Conservation (phyloP, 2,113 vertebrate species). For the Oxygymnocypris stewartii region DNA sequence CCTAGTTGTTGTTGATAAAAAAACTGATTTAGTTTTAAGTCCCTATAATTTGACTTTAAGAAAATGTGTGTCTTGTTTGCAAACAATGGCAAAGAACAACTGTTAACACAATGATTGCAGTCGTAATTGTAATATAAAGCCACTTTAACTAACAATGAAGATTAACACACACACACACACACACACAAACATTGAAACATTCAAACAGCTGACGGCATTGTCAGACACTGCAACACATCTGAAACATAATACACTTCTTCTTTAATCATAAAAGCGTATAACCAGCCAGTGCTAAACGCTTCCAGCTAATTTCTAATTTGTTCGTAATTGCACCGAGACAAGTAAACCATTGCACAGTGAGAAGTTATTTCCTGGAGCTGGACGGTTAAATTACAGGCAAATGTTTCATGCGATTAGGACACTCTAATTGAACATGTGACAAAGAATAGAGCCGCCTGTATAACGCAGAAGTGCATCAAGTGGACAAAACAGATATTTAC, state of each 20-base stretch:
- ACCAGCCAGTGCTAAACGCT: slow-evolving; percentile 51
- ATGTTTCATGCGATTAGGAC: slow-evolving; percentile 43
- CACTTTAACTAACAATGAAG: background rate
- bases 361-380: slow-evolving; percentile 63
- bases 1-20: too few species aligned
- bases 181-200: too few species aligned
- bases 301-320: slow-evolving; percentile 73
- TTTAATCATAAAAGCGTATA: slow-evolving; percentile 52
- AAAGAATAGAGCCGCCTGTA: background rate
- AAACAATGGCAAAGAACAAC: background rate
- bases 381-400: slow-evolving; percentile 69
- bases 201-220: slow-evolving; percentile 26
- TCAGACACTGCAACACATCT: slow-evolving; percentile 27
- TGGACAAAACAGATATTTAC: slow-evolving; percentile 10
- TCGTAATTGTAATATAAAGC: background rate
- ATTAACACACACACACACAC: background rate
- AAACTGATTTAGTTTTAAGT: too few species aligned
- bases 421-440: slow-evolving; percentile 48
- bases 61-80: too few species aligned
- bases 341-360: slow-evolving; percentile 62
- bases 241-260: slow-evolving; percentile 46
- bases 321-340: slow-evolving; percentile 74
- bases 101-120: background rate
- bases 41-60: too few species aligned
- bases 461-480: slow-evolving; percentile 2